A percentile compares a stretch with the other conserved stretches of the same genome.
Conservation (phyloP, 2,888 invertebrate genomes). For the Diachrysia chrysitis region DNA sequence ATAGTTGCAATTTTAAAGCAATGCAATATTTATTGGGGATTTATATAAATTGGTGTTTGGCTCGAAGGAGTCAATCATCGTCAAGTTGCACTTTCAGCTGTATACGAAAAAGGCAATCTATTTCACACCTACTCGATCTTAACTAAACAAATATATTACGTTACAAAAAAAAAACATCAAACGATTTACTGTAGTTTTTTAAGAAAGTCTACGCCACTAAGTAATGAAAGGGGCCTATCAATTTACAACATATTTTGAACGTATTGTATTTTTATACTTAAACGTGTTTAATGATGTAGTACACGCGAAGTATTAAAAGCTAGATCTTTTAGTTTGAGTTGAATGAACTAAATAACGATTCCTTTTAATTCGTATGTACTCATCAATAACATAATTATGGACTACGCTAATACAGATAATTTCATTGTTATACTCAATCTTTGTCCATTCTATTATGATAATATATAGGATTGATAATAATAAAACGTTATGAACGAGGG, state of each 20-base stretch:
- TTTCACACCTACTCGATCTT: no score
- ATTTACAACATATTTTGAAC: no score
- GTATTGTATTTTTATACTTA: no score
- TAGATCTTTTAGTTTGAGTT: background rate
- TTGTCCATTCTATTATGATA: background rate
- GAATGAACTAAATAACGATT: background rate
- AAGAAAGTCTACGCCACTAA: no score
- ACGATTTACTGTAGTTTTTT: no score
- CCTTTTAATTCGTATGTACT: background rate
- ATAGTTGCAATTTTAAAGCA: constrained; percentile 61
- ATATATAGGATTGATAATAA: no score
- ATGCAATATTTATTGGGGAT: constrained; percentile 60
- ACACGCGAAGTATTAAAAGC: background rate
- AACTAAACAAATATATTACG: no score
- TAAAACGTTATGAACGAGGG: background rate
- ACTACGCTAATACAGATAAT: background rate
- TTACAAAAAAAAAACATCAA: no score
- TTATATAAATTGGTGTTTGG: constrained; percentile 56
- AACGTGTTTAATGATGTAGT: no score
- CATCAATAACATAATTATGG: background rate
- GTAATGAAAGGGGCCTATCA: no score
- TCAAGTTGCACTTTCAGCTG: constrained; percentile 17
- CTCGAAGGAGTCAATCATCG: constrained; percentile 40
- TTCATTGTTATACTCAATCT: constrained; percentile 4
- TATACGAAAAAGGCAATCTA: constrained; percentile 9